Conservation (phyloP, 2,888 invertebrate species). For the Halictus quadricinctus region DNA sequence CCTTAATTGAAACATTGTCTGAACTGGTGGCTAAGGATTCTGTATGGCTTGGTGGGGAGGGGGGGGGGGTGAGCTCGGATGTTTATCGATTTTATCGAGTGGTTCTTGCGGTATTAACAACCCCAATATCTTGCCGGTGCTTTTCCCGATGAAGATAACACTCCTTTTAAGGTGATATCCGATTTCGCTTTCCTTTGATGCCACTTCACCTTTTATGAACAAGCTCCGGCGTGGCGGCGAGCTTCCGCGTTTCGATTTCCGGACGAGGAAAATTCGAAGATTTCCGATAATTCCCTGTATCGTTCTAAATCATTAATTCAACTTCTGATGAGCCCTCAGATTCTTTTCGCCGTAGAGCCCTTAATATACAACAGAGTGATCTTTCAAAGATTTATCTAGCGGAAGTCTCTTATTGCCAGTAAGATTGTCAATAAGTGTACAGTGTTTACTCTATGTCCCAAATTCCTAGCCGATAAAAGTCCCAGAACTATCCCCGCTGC, state of each 20-base stretch:
- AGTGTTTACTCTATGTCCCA: no score
- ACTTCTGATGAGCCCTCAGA: background rate
- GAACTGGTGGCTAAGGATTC: conserved; percentile 21
- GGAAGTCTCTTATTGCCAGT: no score
- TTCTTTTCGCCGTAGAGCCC: background rate
- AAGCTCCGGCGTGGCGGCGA: background rate
- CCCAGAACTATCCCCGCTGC: no score
- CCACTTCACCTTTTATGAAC: background rate
- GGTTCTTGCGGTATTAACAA: background rate
- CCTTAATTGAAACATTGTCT: conserved; percentile 56
- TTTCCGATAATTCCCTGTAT: background rate
- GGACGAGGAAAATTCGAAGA: background rate
- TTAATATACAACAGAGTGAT: background rate
- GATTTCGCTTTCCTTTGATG: background rate
- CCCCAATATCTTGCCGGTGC: background rate
- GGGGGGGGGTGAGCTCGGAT: background rate
- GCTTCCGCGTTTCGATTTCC: background rate
- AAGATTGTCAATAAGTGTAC: no score
- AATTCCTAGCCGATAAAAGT: no score
- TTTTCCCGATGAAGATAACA: background rate
- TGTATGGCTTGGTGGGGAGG: background rate
- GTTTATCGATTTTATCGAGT: conserved; percentile 20
- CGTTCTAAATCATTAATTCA: background rate
- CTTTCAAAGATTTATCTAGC: no score
- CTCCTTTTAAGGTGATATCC: background rate